Evolutionary conservation across 2,888 invertebrate genomes (phyloP).

Genomic region (Agelastica alni): DNA sequence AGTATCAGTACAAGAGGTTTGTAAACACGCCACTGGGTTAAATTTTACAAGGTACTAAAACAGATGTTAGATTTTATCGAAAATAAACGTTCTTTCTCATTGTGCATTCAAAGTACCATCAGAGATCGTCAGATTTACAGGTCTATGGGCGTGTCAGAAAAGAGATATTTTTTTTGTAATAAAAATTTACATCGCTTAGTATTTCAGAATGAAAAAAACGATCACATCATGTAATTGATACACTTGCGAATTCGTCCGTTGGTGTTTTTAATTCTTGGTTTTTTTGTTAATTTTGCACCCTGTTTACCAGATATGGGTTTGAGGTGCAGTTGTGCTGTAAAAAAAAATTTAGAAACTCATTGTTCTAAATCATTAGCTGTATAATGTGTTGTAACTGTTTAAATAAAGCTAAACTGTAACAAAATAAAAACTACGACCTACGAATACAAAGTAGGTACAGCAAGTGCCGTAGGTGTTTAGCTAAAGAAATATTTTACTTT

Average conservation of each 20-base stretch:
- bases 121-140: constrained; percentile 7
- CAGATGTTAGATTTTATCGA: constrained; percentile 15
- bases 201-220: constrained; percentile 4
- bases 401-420: not conserved
- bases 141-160: constrained; percentile 10
- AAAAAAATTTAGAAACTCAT: no score
- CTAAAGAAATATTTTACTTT: no score
- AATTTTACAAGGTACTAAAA: constrained; percentile 13
- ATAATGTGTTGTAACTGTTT: not conserved
- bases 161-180: not conserved
- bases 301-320: constrained; percentile 2
- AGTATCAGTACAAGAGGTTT: no score
- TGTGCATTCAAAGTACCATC: constrained; percentile 14
- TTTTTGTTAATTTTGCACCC: not conserved
- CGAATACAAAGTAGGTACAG: no score
- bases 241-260: no score
- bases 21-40: constrained; percentile 1
- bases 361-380: no score
- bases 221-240: constrained; percentile 9
- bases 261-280: no score
- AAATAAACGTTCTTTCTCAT: constrained; percentile 14
- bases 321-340: not conserved
- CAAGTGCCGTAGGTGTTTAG: no score
- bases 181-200: constrained; percentile 10
- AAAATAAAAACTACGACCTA: no score